Conservation (phyloP, 2,113 vertebrate genomes). For the Phrynosoma platyrhinos region DNA sequence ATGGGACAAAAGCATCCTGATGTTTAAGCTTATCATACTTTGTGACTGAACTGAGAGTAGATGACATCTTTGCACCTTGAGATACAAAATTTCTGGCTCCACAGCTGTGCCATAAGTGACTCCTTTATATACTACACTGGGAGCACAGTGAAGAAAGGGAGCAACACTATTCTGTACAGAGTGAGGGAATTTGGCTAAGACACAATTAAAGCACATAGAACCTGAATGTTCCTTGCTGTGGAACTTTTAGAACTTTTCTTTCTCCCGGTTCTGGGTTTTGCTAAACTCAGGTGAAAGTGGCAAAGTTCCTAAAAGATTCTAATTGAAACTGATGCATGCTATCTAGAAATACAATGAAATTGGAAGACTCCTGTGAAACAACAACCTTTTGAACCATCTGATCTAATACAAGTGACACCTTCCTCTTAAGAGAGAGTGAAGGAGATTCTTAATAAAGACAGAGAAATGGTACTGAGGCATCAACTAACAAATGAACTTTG, state of each 20-base stretch:
- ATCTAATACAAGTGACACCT: background rate
- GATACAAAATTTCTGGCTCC: conserved; percentile 4
- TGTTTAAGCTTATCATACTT: background rate
- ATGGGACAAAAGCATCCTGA: background rate
- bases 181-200: background rate
- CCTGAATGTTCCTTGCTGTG: background rate
- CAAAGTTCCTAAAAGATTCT: background rate
- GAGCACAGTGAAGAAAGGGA: background rate
- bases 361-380: background rate
- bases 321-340: background rate
- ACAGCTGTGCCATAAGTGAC: background rate
- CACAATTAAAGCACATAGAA: background rate
- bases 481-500: background rate
- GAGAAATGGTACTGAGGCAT: background rate
- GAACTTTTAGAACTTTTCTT: background rate
- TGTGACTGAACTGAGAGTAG: background rate
- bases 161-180: background rate
- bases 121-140: background rate
- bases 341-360: background rate
- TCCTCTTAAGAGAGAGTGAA: background rate
- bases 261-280: background rate
- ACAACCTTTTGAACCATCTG: background rate
- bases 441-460: no score
- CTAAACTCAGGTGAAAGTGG: background rate
- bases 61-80: background rate